A percentile compares a stretch with the other conserved stretches of the same genome.
These are phyloP conservation scores for Rousettus leschenaultii DNA, from an alignment of 2,113 vertebrate genomes.

Conservation along the genomic window DNA sequence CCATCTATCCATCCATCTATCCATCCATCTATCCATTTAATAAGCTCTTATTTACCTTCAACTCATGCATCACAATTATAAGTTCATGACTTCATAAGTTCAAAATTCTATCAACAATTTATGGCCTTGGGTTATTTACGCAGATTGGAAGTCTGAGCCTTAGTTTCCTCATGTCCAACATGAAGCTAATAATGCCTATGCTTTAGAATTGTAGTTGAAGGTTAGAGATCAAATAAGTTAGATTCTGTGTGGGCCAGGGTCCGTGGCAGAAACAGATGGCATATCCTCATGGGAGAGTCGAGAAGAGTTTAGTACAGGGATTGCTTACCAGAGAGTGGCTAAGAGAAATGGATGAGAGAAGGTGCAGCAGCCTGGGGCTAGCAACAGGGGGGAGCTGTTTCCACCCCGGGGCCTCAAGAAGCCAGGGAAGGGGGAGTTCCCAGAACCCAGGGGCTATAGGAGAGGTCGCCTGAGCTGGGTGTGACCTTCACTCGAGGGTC, in stretches of 20 bases:
- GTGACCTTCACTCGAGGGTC: neutral
- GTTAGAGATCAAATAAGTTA: neutral
- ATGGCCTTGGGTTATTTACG: neutral
- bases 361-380: accelerated
- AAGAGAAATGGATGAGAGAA: neutral
- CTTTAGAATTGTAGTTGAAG: neutral
- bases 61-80: neutral
- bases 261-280: neutral
- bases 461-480: accelerated
- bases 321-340: neutral
- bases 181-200: neutral
- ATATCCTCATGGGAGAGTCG: neutral
- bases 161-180: neutral
- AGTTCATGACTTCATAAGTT: neutral
- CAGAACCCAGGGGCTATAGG: neutral
- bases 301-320: neutral
- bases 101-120: neutral
- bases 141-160: neutral
- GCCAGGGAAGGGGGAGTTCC: accelerated
- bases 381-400: neutral
- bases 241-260: neutral
- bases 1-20: too few relatives aligned
- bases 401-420: neutral
- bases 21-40: neutral
- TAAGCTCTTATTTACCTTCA: neutral